Base-by-base conservation (phyloP, 2,113 vertebrate species). In the Megaceryle torquata region DNA sequence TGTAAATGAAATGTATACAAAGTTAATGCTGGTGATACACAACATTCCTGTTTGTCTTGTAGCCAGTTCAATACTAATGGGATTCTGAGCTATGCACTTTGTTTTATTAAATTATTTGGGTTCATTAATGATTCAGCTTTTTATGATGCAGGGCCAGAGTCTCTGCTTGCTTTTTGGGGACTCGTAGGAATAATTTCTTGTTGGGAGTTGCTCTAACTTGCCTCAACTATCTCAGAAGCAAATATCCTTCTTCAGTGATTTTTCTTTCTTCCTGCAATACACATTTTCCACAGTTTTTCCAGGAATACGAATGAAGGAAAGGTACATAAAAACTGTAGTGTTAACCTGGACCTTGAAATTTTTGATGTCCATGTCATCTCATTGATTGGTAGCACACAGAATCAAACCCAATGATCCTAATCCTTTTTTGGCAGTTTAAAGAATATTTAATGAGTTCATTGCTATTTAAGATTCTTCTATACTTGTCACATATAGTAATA, bases 241-340 rank as follows among this genome's bases (percentile, higher is more conserved):
- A 56, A 70, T 74, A 65, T 8, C 35, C 28, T 53, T 70, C 25
- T 70, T 37, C 33, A 72, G 24, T 77, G 21, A 15, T 44, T 86
- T 82, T 70, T 24, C 26, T 61, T 83, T 24, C 50, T 10, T 48
- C 20, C 24, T 33, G 56, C 1, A 5, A 65, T 12, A 61, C 8
- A 33, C 15, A 53, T 29, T 84, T 71, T 60, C 53, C 44, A 88
- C 15, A n/a, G 5, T 56, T 60, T 89, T 84, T 89, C 54, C 50
- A 70, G 41, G 14, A 86, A 48, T 50, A 26, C 39, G 20, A 74
- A 54, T 11, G 37, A 79, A 76, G 56, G 37, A 69, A 88, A 64
- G 0, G 0, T 80, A 9, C 1, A 44, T 41, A 57, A 80, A 77
- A 35, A 1, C 22, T 19, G 15, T 39, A 11, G 35, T 81, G 35